Evolutionary conservation across 1,140 invertebrate genomes (phyloP).

Genomic region (Glossosoma conforme): DNA sequence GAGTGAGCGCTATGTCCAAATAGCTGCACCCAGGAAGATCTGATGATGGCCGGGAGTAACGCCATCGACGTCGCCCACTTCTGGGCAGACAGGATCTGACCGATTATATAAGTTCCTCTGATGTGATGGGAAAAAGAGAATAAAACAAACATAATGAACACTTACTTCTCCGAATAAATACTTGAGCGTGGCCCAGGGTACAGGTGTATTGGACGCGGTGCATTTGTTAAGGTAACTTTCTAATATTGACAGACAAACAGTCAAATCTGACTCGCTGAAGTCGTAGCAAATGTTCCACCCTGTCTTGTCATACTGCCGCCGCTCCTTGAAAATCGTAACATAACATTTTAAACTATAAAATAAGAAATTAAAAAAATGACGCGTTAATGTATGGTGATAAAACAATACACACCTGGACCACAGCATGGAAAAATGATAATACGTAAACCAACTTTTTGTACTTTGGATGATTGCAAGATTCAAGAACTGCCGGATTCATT

Average conservation of each 20-base stretch:
- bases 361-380: background rate
- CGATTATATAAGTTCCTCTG: too few relatives aligned
- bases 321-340: constrained; percentile 55
- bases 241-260: constrained; percentile 77
- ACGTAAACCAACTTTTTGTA: constrained; percentile 79
- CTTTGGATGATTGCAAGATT: constrained; percentile 64
- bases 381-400: background rate
- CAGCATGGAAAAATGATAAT: constrained; percentile 85
- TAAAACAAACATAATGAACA: constrained; percentile 7
- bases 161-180: constrained; percentile 84
- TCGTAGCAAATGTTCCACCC: constrained; percentile 92
- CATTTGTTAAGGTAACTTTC: constrained; percentile 76
- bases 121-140: too few relatives aligned
- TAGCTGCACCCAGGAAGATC: too few relatives aligned
- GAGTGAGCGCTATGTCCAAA: too few relatives aligned
- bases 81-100: too few relatives aligned
- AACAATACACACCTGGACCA: constrained; percentile 61
- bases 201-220: constrained; percentile 53
- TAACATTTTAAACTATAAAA: background rate
- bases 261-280: constrained; percentile 89
- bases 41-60: too few relatives aligned
- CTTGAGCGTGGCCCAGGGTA: constrained; percentile 86
- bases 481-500: constrained; percentile 64
- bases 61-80: too few relatives aligned
- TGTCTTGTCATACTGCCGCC: constrained; percentile 87